Base-by-base conservation (phyloP, 2,888 invertebrate genomes). In the Acanthoscelides obtectus region DNA sequence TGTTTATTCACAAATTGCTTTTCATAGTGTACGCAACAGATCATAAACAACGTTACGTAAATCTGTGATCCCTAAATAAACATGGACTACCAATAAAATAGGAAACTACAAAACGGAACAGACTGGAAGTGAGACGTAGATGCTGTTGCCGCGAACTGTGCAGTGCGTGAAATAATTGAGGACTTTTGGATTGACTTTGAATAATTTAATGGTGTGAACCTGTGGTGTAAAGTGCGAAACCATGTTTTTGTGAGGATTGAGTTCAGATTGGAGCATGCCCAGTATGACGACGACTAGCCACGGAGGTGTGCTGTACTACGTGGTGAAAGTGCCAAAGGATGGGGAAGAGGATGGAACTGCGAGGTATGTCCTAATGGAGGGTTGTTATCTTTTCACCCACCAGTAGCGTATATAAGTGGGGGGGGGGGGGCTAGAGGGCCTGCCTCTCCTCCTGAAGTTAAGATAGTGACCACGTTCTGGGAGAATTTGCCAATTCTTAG, bases 261-360 rank as follows among this genome's bases (percentile, higher is more conserved):
- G 66, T 5, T 21, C 20, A 20, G 22, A 66, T 66, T 22, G 22
- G 20, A 66, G 66, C 20, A 85, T 85, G 86, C 84, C 86, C 77
- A 84, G 83, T 75, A 88, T 87, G 87, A 86, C 89, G 76, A 88
- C 87, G 87, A 86, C 89, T 75, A 87, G 88, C 75, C 91, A 91
- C 85, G 91, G 91, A 79, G 91, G 91, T 80, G 88, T 90, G 80
- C 86, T 92, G 76, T 92, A 91, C 85, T 92, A 92, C 84, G 90
- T 91, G 79, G 90, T 91, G 79, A 89, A 89, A 83, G 89, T 90
- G 77, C 91, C 91, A 21, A 88, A 86, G 82, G 88, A 87, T 75
- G 84, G 80, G 67, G 79, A 79, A 72, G 84, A 80, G 66, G 79
- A 79, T 73, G 75, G 78, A n/a, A n/a, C n/a, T n/a, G n/a, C n/a